These are phyloP conservation scores for Lichenostomus cassidix DNA, from an alignment of 2,113 vertebrate genomes.

Conservation along the genomic window DNA sequence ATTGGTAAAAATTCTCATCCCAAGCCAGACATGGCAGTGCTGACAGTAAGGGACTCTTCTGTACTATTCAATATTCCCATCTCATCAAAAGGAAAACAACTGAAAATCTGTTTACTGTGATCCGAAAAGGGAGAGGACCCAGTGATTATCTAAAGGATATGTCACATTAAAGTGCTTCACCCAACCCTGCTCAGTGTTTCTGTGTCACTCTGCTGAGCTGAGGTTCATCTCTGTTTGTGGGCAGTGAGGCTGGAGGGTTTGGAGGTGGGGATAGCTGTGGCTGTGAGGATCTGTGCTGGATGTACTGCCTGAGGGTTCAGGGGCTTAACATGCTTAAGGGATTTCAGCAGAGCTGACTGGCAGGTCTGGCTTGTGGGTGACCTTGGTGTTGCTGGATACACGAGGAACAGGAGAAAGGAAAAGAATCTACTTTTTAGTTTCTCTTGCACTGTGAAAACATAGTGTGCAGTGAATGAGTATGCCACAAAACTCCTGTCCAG, in stretches of 20 bases:
- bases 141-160: not conserved
- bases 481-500: not conserved
- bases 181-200: not conserved
- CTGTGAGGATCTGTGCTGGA: not conserved
- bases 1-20: not conserved
- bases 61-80: not conserved
- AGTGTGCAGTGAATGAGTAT: not conserved
- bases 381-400: not conserved
- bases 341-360: not conserved
- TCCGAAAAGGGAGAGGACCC: not conserved
- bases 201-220: not conserved
- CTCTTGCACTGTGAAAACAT: not conserved
- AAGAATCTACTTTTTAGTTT: not conserved
- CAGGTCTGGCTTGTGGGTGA: not conserved
- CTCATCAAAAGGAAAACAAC: not conserved
- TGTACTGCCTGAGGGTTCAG: rapidly evolving
- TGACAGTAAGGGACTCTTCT: not conserved
- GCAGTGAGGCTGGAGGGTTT: not conserved
- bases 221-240: not conserved
- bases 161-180: not conserved
- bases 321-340: not conserved
- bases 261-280: not conserved
- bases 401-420: not conserved
- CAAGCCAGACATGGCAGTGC: not conserved
- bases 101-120: not conserved